Evolutionary conservation across 2,888 invertebrate species (phyloP), one percentile per base, ranked within the genome.

Genomic region (Apodemia duryi): DNA sequence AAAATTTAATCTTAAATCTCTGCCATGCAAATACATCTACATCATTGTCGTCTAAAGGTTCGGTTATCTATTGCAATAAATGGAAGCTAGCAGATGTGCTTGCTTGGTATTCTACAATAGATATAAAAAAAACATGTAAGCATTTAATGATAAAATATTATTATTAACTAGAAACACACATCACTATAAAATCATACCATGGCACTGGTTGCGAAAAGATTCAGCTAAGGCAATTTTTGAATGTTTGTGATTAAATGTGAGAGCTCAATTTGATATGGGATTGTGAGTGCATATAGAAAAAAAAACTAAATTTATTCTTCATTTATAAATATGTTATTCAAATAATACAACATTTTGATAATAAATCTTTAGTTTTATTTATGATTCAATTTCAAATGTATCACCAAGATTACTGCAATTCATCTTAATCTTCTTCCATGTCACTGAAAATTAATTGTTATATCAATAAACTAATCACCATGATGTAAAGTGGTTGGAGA

Each of bases 391-490:
- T 63, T 72, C 72, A 65, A 69, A 64, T 64, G 66, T 63, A 64
- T 70, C 67, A 41, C 70, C 70, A 43, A 65, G 66, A 65, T 69
- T 70, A 46, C 67, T 69, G 69, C 61, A 68, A 65, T 35, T 70
- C 70, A 29, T 70, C 68, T 57, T 68, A 67, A 51, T 73, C 70
- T 38, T 71, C 68, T 61, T 75, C 71, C 49, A 68, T 66, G 28
- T 75, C 72, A 69, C 79, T 79, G 68, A 60, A 76, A 77, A 46
- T 67, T 62, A 64, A 29, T 61, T 61, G 61, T 32, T 13, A 63
- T 35, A 51, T 61, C 38, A 64, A 2, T 61, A 60, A 54, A 46
- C 46, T 4, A 13, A 38, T 38, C 38, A 38, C 6, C 38, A 38
- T 6, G 1, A 38, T 6, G 38, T 1, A 38, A 38, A 43, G 43